These are phyloP conservation scores for Leptodactylus fallax DNA, from an alignment of 2,797 vertebrate genomes.

Conservation along the genomic window DNA sequence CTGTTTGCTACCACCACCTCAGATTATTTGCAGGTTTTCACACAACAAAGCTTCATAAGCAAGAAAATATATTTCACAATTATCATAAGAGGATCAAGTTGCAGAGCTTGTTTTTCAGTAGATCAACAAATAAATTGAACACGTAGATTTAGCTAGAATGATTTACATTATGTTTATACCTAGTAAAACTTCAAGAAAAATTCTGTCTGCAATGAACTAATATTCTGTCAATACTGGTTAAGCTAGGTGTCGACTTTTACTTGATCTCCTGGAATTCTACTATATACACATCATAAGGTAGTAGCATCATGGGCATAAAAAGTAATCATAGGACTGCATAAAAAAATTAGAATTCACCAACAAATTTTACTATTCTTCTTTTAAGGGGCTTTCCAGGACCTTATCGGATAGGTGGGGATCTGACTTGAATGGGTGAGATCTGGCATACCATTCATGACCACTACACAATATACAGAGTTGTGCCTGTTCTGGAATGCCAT, in stretches of 20 bases:
- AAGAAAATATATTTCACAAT: not conserved
- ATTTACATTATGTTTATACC: not conserved
- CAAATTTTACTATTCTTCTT: too few species aligned
- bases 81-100: conserved; percentile 5
- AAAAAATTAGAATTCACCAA: not conserved
- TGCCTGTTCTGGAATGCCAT: not conserved
- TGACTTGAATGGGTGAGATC: too few species aligned
- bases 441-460: not conserved
- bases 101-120: not conserved
- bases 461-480: too few species aligned
- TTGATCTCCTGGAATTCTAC: not conserved
- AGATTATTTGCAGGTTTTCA: conserved; percentile 33
- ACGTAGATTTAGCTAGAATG: not conserved
- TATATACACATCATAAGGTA: not conserved
- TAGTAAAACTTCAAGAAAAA: not conserved
- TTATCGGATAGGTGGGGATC: too few species aligned
- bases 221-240: not conserved
- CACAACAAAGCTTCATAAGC: not conserved
- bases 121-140: conserved; percentile 11
- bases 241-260: too few species aligned
- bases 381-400: too few species aligned
- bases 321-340: not conserved
- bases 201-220: not conserved
- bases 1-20: conserved; percentile 19
- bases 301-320: not conserved